These are phyloP conservation scores for Platygyra sinensis DNA, from an alignment of 64 coral and sea anemone genomes.

Conservation along the genomic window DNA sequence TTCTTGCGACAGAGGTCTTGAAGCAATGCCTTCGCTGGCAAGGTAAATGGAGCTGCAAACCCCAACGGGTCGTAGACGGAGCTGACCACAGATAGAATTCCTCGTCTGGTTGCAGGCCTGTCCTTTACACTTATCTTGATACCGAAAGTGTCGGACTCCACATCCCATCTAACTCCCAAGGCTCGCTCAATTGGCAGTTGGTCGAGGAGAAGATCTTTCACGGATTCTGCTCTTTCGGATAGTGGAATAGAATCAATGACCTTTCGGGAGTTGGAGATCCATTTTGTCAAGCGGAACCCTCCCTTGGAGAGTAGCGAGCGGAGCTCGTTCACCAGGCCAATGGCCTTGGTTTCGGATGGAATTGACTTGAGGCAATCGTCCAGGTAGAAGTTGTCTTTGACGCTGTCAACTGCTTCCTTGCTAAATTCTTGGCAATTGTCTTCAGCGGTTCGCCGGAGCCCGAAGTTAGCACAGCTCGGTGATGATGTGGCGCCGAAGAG, in stretches of 20 bases:
- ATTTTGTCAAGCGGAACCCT: conserved; percentile 34
- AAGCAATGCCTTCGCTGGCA: conserved; percentile 2
- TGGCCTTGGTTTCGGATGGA: not conserved
- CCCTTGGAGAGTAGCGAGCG: not conserved
- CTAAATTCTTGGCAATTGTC: not conserved
- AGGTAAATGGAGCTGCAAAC: conserved; percentile 6
- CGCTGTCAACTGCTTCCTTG: not conserved
- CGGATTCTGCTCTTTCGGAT: not conserved
- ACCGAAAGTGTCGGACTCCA: not conserved
- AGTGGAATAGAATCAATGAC: not conserved
- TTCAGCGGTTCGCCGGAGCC: not conserved
- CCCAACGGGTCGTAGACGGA: conserved; percentile 7
- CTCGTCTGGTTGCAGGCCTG: conserved; percentile 7
- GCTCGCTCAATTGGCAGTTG: not conserved
- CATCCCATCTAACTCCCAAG: not conserved
- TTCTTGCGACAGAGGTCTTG: conserved; percentile 11
- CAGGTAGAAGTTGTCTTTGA: conserved; percentile 13
- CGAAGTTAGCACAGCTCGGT: conserved; percentile 21
- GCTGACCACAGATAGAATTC: conserved; percentile 17
- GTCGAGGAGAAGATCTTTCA: not conserved
- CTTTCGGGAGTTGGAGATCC: not conserved
- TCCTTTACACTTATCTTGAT: conserved; percentile 22
- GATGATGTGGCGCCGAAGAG: conserved; percentile 25
- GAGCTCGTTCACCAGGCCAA: not conserved
- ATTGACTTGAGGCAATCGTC: conserved; percentile 35